A percentile compares a stretch with the other conserved stretches of the same genome.
phyloP scores from a whole-genome alignment of 1,140 invertebrate genomes.

The Uloborus diversus region DNA sequence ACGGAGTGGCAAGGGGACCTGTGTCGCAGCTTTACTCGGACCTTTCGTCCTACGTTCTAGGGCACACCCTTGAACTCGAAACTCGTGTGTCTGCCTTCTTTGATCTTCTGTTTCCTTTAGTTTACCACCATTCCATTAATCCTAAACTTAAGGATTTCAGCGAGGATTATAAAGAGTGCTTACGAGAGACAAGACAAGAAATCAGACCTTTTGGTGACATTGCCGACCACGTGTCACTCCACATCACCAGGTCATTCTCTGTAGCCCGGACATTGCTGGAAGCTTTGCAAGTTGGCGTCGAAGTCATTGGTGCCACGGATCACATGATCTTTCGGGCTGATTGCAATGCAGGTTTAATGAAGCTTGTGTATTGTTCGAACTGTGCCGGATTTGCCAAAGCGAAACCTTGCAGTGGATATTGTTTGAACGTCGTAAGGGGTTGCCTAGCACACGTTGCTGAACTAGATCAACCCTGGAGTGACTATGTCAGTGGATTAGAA shows the following conservation, averaged over 20 bases:
- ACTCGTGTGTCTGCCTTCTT: constrained; percentile 79
- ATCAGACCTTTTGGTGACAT: constrained; percentile 84
- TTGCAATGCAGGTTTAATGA: constrained; percentile 79
- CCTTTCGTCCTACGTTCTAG: constrained; percentile 73
- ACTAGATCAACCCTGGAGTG: constrained; percentile 84
- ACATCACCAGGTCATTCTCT: constrained; percentile 77
- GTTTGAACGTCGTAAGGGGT: constrained; percentile 82
- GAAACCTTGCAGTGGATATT: constrained; percentile 83
- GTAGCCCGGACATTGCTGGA: constrained; percentile 75
- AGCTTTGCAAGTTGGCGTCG: constrained; percentile 70
- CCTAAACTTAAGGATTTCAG: constrained; percentile 72
- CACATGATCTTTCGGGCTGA: constrained; percentile 67
- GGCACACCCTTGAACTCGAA: constrained; percentile 67
- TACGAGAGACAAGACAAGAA: constrained; percentile 75
- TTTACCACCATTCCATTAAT: constrained; percentile 77
- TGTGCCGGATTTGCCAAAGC: constrained; percentile 75
- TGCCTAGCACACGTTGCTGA: constrained; percentile 73
- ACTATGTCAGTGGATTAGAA: constrained; percentile 80
- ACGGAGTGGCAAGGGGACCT: constrained; percentile 72
- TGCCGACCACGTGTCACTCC: constrained; percentile 73
- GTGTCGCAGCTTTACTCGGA: constrained; percentile 75
- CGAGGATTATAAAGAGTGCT: constrained; percentile 78
- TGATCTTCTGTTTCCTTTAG: constrained; percentile 81
- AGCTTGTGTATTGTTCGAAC: constrained; percentile 81
- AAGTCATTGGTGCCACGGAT: constrained; percentile 78